Percentiles rank a stretch among this genome's conserved stretches.
These are phyloP conservation scores for Eidolon helvum DNA, from an alignment of 2,113 vertebrate species.

Conservation along the genomic window DNA sequence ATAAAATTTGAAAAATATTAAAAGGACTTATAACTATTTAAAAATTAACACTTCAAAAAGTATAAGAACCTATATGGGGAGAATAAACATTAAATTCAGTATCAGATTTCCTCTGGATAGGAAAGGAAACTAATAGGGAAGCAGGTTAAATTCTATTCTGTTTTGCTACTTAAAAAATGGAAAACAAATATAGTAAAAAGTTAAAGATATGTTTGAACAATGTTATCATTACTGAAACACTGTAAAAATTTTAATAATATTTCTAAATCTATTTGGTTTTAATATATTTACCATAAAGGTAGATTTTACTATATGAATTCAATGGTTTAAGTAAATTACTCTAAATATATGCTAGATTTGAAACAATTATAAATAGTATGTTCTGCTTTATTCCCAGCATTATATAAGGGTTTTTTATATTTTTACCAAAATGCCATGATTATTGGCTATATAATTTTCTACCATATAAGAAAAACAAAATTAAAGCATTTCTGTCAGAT, in stretches of 20 bases:
- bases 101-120: not conserved
- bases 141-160: not conserved
- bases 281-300: not conserved
- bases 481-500: not conserved
- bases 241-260: not conserved
- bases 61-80: not conserved
- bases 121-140: not conserved
- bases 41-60: not conserved
- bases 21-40: not conserved
- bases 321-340: not conserved
- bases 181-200: not conserved
- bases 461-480: not conserved
- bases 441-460: not conserved
- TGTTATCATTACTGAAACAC: not conserved
- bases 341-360: not conserved
- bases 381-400: not conserved
- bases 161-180: not conserved
- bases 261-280: not conserved
- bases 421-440: not conserved
- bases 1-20: not conserved
- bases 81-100: not conserved
- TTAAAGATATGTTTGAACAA: not conserved
- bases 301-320: not conserved
- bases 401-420: not conserved
- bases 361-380: not conserved